Evolutionary conservation across 92 coral and sea anemone species (phyloP), one percentile per base, ranked within the genome.

Genomic region (Zoanthus sansibaricus): DNA sequence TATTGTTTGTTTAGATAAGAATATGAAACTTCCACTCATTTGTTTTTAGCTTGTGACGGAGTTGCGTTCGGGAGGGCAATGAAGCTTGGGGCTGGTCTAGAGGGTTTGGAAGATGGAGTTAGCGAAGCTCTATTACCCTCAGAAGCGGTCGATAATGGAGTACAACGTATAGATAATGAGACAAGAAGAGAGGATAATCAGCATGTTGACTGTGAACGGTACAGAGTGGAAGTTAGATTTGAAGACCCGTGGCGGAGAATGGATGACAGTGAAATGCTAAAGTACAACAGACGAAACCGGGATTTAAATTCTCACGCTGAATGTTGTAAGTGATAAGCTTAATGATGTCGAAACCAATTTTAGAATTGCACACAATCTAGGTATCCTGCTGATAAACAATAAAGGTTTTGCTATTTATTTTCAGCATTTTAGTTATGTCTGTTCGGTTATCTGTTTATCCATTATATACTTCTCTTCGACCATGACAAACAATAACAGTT

Each of bases 181-280:
- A 69, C 5, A 21, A 78, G 30, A 25, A 64, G 4, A 49, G 85
- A 64, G 4, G n/a, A 48, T 45, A 42, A 32, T 14, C 72, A 62
- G 55, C 42, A 79, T 37, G 59, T 5, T 16, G 74, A 18, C 2
- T 80, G 49, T 30, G 45, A 51, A 56, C 32, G 21, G 9, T 74
- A 64, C 16, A 48, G 85, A 55, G 47, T 75, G 37, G 93, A 83
- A 64, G 82, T 91, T 44, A 72, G 76, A 45, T 89, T 90, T 56
- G 96, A 87, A 61, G 94, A 94, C 87, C 98, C 98, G 16, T 94
- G 98, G 98, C 91, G 91, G 33, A 89, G 82, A 46, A 69, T 75
- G 82, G 85, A 67, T 7, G 74, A 62, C 6, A 62, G 62, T 18
- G 85, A 80, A 3, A 66, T 80, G 52, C 70, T 16, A 45, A 80